Conservation (phyloP, 2,888 invertebrate species). For the Sclerodermus sp. region DNA sequence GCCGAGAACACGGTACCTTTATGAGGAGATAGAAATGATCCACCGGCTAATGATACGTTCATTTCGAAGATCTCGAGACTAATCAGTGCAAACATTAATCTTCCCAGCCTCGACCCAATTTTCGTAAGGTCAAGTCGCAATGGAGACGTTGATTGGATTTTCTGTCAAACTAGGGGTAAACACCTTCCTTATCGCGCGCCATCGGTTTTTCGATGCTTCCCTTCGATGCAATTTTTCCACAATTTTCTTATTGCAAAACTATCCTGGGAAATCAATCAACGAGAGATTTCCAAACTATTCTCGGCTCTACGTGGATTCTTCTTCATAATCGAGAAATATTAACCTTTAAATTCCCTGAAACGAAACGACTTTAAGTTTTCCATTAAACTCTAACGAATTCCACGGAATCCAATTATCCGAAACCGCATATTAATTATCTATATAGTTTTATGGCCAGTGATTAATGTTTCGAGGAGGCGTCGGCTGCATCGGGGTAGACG, state of each 20-base stretch:
- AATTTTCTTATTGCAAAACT: not conserved
- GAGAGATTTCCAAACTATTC: no score
- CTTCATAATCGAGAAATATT: no score
- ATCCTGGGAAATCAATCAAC: no score
- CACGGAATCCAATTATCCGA: constrained; percentile 41
- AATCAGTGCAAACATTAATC: constrained; percentile 55
- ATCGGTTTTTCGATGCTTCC: constrained; percentile 11
- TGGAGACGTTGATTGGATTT: constrained; percentile 53
- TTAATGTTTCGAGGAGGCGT: constrained; percentile 65
- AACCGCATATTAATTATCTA: constrained; percentile 47
- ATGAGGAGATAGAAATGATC: constrained; percentile 40
- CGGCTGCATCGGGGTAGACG: constrained; percentile 82
- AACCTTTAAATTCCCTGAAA: no score
- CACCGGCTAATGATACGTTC: constrained; percentile 43
- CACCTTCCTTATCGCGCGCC: constrained; percentile 31
- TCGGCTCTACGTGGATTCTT: no score
- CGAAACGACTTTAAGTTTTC: constrained; percentile 19
- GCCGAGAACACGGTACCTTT: no score
- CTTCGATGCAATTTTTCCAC: not conserved
- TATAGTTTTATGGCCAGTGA: constrained; percentile 46
- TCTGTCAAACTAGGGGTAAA: constrained; percentile 39
- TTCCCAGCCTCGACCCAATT: constrained; percentile 52
- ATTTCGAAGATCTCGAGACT: constrained; percentile 45
- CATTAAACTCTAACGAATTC: constrained; percentile 29
- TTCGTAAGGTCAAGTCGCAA: constrained; percentile 45